These are phyloP conservation scores for Trididemnum miniatum DNA, from an alignment of 23 tunicate species.

Conservation along the genomic window DNA sequence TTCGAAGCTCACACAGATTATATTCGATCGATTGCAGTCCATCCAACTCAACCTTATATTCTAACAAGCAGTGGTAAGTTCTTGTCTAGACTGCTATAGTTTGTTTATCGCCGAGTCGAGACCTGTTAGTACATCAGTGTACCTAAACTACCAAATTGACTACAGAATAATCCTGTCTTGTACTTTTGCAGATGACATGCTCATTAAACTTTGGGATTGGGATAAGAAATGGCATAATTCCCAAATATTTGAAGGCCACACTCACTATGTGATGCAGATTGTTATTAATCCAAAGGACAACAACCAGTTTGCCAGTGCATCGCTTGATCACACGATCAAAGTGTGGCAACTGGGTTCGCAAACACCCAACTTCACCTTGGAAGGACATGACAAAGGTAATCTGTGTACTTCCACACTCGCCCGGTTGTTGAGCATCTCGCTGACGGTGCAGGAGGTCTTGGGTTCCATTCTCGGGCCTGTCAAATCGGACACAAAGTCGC, in stretches of 20 bases:
- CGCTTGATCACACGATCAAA: conserved; percentile 94
- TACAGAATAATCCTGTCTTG: too few species aligned
- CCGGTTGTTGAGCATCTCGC: too few species aligned
- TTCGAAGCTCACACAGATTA: conserved; percentile 99
- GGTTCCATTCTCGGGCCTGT: too few species aligned
- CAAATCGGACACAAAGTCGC: too few species aligned
- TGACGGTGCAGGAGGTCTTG: too few species aligned
- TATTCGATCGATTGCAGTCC: conserved; percentile 96
- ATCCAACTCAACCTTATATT: conserved; percentile 95
- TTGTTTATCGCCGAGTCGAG: too few species aligned
- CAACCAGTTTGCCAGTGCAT: conserved; percentile 98
- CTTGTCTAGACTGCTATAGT: too few species aligned
- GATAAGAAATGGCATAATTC: conserved; percentile 96
- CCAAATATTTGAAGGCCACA: conserved; percentile 99
- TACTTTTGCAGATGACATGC: conserved; percentile 97
- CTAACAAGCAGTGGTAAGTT: conserved; percentile 89
- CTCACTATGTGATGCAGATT: conserved; percentile 99
- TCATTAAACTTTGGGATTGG: conserved; percentile 99
- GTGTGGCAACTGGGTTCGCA: conserved; percentile 97
- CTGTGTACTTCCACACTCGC: background rate
- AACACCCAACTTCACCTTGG: conserved; percentile 95
- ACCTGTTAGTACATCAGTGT: too few species aligned
- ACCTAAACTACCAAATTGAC: too few species aligned
- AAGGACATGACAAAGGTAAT: conserved; percentile 99
- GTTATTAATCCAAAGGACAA: conserved; percentile 98